Percentiles rank a stretch among this genome's conserved stretches.
Evolutionary conservation across 1,140 invertebrate species (phyloP).

Genomic region (Trialeurodes vaporariorum): DNA sequence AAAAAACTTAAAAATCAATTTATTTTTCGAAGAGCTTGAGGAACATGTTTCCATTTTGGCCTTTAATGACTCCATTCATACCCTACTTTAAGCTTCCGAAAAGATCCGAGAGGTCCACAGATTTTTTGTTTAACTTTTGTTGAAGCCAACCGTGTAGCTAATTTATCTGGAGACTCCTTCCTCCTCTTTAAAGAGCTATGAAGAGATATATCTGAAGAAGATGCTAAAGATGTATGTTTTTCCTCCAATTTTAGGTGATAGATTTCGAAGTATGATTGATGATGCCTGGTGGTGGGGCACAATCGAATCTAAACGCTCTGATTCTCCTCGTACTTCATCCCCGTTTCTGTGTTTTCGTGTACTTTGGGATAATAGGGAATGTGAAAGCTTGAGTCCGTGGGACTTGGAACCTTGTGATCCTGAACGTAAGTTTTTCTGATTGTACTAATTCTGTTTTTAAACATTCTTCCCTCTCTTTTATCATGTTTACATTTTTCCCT

Average conservation of each 20-base stretch:
- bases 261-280: slow-evolving; percentile 90
- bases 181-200: no score
- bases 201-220: not conserved
- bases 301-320: slow-evolving; percentile 55
- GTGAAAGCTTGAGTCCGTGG: slow-evolving; percentile 89
- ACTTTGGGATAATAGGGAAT: slow-evolving; percentile 87
- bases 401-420: slow-evolving; percentile 84
- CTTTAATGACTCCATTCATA: no score
- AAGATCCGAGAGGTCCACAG: no score
- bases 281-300: slow-evolving; percentile 92
- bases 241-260: slow-evolving; percentile 39
- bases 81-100: no score
- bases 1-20: no score
- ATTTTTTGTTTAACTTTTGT: no score
- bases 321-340: slow-evolving; percentile 52
- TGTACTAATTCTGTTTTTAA: not conserved
- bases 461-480: slow-evolving; percentile 5
- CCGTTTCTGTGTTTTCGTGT: slow-evolving; percentile 79
- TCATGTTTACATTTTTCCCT: no score
- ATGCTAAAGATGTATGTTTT: slow-evolving; percentile 11
- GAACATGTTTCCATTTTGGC: no score
- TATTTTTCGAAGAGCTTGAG: no score
- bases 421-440: slow-evolving; percentile 38
- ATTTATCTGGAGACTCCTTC: no score
- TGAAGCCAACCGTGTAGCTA: no score